A percentile compares a stretch with the other conserved stretches of the same genome.
Conservation (phyloP, 2,888 invertebrate species). For the Drosophila formosana region DNA sequence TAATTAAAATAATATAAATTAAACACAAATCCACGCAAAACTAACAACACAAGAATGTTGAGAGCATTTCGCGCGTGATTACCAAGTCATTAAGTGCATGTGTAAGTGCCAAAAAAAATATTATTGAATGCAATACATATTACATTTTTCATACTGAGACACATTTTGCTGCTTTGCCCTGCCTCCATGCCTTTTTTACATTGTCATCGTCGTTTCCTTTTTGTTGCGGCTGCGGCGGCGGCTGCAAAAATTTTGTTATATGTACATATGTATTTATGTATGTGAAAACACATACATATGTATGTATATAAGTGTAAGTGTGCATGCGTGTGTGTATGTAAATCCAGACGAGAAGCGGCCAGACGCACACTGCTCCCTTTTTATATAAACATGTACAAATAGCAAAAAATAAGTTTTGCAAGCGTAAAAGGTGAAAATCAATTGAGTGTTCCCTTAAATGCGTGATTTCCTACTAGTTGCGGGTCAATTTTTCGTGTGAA, state of each 20-base stretch:
- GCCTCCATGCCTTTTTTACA: slow-evolving; percentile 62
- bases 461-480: slow-evolving; percentile 15
- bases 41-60: slow-evolving; percentile 55
- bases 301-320: slow-evolving; percentile 20
- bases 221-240: slow-evolving; percentile 50
- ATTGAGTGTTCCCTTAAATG: slow-evolving; percentile 50
- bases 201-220: slow-evolving; percentile 76
- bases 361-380: slow-evolving; percentile 37
- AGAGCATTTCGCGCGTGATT: slow-evolving; percentile 63
- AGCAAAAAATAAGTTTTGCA: slow-evolving; percentile 57
- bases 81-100: slow-evolving; percentile 77
- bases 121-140: slow-evolving; percentile 44
- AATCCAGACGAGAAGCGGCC: slow-evolving; percentile 68
- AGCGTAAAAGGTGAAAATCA: slow-evolving; percentile 63
- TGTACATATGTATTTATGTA: slow-evolving; percentile 35
- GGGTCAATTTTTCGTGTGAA: slow-evolving; percentile 19
- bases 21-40: slow-evolving; percentile 68
- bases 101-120: slow-evolving; percentile 61
- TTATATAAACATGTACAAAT: slow-evolving; percentile 61
- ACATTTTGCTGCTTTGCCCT: slow-evolving; percentile 42
- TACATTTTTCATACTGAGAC: slow-evolving; percentile 56
- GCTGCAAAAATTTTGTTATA: slow-evolving; percentile 59
- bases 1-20: slow-evolving; percentile 80
- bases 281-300: slow-evolving; percentile 29
- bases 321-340: slow-evolving; percentile 31